Percentiles rank a stretch among this genome's conserved stretches.
Evolutionary conservation across 1,140 invertebrate genomes (phyloP).

Genomic region (Cydia amplana): DNA sequence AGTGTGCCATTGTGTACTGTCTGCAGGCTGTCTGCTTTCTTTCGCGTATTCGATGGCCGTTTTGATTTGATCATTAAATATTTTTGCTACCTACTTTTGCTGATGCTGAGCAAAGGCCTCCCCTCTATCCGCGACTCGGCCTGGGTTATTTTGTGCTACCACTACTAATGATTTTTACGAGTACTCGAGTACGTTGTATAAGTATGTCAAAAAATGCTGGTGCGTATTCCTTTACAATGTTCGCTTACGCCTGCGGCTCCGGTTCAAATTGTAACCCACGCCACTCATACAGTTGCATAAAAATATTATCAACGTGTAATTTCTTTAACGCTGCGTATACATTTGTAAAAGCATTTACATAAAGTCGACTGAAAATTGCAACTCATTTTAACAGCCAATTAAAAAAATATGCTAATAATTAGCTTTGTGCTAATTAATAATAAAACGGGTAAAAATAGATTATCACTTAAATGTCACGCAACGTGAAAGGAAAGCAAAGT

Average conservation of each 20-base stretch:
- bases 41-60: conserved; percentile 51
- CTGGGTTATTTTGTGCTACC: too few species aligned
- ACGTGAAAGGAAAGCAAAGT: conserved; percentile 17
- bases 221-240: too few species aligned
- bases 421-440: conserved; percentile 1
- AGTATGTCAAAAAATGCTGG: too few species aligned
- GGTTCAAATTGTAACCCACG: too few species aligned
- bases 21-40: conserved; percentile 73
- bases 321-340: neutral
- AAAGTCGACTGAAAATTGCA: neutral
- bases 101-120: too few species aligned
- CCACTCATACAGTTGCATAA: too few species aligned
- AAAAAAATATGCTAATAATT: neutral
- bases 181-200: too few species aligned
- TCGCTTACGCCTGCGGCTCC: too few species aligned
- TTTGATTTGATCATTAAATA: neutral
- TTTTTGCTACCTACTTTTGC: neutral
- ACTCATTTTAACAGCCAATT: neutral
- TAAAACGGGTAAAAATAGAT: neutral
- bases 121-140: too few species aligned
- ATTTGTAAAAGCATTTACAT: neutral
- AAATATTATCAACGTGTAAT: neutral
- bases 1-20: conserved; percentile 62
- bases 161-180: too few species aligned
- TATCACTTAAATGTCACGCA: neutral